Evolutionary conservation across 1,140 invertebrate species (phyloP).

Genomic region (Drosophila nikananu): DNA sequence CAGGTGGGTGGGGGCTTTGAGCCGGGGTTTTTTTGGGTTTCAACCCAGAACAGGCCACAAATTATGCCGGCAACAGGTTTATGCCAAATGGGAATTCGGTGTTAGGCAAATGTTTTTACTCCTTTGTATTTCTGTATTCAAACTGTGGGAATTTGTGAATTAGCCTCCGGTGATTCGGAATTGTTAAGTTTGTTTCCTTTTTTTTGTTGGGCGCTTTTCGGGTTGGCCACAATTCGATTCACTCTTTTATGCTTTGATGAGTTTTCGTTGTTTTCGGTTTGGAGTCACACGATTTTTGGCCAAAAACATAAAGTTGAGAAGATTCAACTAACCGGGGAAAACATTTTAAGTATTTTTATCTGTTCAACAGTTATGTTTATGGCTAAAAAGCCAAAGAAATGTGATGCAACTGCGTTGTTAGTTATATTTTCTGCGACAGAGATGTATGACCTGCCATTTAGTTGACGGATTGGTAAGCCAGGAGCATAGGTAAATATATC

Average conservation of each 20-base stretch:
- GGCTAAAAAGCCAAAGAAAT: neutral
- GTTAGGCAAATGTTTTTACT: conserved; percentile 50
- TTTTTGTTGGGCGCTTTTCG: neutral
- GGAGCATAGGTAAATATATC: neutral
- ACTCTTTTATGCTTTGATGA: conserved; percentile 36
- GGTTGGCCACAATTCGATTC: conserved; percentile 31
- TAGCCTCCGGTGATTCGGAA: conserved; percentile 70
- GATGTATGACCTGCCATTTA: conserved; percentile 12
- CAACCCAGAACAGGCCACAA: conserved; percentile 47
- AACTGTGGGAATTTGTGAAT: conserved; percentile 70
- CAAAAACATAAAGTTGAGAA: neutral
- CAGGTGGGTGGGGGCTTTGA: neutral
- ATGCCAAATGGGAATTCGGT: conserved; percentile 62
- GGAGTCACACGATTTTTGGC: conserved; percentile 4
- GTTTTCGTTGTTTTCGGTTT: conserved; percentile 29
- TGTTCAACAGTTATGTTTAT: neutral
- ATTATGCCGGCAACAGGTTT: conserved; percentile 71
- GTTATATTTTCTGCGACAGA: neutral
- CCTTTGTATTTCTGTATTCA: conserved; percentile 64
- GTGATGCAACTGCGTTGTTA: neutral
- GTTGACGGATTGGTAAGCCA: conserved; percentile 6
- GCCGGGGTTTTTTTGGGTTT: conserved; percentile 3
- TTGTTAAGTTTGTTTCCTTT: conserved; percentile 45
- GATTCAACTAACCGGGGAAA: neutral
- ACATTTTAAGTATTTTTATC: conserved; percentile 8